phyloP scores from a whole-genome alignment of 1,140 invertebrate genomes.

The Lepidurus couesii region DNA sequence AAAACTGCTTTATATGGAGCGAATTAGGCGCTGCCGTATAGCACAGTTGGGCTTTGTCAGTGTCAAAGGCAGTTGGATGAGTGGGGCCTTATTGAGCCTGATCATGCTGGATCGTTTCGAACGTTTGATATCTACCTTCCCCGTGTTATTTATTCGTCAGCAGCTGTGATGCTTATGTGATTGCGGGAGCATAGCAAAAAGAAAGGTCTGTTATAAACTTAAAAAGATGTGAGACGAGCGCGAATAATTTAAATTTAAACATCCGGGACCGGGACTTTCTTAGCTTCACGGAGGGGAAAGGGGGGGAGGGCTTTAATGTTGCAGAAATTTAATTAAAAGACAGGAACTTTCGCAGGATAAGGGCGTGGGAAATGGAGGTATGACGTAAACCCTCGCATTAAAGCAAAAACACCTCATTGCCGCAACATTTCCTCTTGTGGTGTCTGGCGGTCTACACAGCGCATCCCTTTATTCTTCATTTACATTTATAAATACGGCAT shows the following conservation, averaged over 20 bases:
- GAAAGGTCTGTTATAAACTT: not conserved
- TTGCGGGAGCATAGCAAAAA: not conserved
- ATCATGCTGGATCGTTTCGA: not conserved
- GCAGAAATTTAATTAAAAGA: not conserved
- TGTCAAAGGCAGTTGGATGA: not conserved
- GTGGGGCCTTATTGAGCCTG: not conserved
- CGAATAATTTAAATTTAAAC: not conserved
- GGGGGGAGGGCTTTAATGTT: not conserved
- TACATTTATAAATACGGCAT: not conserved
- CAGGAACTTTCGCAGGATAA: not conserved
- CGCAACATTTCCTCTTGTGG: too few species aligned
- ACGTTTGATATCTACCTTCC: constrained; percentile 8
- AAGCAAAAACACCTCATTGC: not conserved
- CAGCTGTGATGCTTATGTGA: constrained; percentile 19
- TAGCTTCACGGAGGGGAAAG: not conserved
- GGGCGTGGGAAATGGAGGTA: not conserved
- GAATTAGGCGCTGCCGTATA: too few species aligned
- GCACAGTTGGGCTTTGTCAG: not conserved
- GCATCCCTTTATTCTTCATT: not conserved
- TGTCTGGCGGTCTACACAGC: too few species aligned
- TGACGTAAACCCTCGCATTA: not conserved
- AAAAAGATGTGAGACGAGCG: not conserved
- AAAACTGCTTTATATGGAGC: too few species aligned
- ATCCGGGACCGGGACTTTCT: not conserved
- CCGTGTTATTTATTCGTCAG: not conserved